phyloP scores from a whole-genome alignment of 1,140 invertebrate species.

The Trigoniulus corallinus region DNA sequence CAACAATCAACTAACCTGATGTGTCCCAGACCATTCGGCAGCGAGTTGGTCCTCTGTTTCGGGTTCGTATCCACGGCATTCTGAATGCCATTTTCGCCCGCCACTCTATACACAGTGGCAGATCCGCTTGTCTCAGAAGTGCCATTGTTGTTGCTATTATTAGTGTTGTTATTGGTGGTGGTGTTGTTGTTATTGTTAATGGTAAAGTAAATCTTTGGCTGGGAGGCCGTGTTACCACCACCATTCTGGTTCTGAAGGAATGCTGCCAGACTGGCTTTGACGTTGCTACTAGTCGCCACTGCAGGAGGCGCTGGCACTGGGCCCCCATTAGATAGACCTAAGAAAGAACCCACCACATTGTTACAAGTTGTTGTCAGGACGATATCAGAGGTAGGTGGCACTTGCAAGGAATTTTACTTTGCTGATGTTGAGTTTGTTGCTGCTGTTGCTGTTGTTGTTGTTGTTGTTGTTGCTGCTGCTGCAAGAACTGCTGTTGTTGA shows the following conservation, averaged over 20 bases:
- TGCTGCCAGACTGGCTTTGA: conserved; percentile 15
- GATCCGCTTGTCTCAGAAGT: conserved; percentile 4
- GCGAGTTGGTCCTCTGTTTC: conserved; percentile 12
- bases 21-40: conserved; percentile 13
- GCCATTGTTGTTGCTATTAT: conserved; percentile 11
- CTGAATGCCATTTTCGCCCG: conserved; percentile 3
- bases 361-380: neutral
- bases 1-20: too few species aligned
- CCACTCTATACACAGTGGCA: conserved; percentile 2
- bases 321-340: neutral
- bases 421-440: too few species aligned
- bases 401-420: neutral
- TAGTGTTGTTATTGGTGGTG: conserved; percentile 23
- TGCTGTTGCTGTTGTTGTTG: conserved; percentile 39
- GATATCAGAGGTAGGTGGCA: neutral
- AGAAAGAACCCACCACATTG: neutral
- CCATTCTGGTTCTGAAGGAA: conserved; percentile 12
- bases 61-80: conserved; percentile 10
- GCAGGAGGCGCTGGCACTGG: conserved; percentile 4
- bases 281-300: neutral
- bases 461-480: conserved; percentile 30
- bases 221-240: neutral
- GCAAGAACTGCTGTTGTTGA: conserved; percentile 32
- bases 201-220: neutral
- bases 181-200: conserved; percentile 21